Evolutionary conservation across 2,113 vertebrate genomes (phyloP).

Genomic region (Nerophis ophidion): DNA sequence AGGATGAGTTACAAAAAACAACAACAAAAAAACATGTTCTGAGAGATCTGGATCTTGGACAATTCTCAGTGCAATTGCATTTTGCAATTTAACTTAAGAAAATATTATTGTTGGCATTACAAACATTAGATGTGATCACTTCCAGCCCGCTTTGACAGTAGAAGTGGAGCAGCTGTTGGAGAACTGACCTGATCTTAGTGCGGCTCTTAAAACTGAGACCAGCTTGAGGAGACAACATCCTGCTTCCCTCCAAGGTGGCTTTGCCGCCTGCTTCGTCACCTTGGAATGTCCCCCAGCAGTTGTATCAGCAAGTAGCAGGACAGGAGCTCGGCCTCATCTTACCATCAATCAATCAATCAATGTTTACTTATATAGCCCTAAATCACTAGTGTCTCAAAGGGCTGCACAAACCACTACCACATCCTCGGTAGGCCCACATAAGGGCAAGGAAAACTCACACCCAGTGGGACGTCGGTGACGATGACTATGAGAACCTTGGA

Average conservation of each 20-base stretch:
- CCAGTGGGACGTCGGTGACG: too few species aligned
- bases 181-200: slow-evolving; percentile 20
- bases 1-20: too few species aligned
- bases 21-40: too few species aligned
- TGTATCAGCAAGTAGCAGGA: slow-evolving; percentile 61
- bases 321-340: slow-evolving; percentile 27
- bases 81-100: neutral
- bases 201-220: slow-evolving; percentile 27
- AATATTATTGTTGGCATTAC: too few species aligned
- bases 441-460: too few species aligned
- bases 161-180: slow-evolving; percentile 42
- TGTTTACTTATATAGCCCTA: too few species aligned
- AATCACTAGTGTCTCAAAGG: too few species aligned
- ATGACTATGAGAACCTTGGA: too few species aligned
- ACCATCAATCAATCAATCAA: too few species aligned
- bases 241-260: slow-evolving; percentile 49
- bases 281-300: slow-evolving; percentile 68
- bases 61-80: neutral
- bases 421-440: too few species aligned
- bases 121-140: neutral
- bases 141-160: slow-evolving; percentile 31
- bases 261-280: slow-evolving; percentile 32
- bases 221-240: slow-evolving; percentile 64
- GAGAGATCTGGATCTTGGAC: neutral
- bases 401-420: too few species aligned